Conservation (phyloP, 2,797 vertebrate genomes). For the Austrolebias charrua region DNA sequence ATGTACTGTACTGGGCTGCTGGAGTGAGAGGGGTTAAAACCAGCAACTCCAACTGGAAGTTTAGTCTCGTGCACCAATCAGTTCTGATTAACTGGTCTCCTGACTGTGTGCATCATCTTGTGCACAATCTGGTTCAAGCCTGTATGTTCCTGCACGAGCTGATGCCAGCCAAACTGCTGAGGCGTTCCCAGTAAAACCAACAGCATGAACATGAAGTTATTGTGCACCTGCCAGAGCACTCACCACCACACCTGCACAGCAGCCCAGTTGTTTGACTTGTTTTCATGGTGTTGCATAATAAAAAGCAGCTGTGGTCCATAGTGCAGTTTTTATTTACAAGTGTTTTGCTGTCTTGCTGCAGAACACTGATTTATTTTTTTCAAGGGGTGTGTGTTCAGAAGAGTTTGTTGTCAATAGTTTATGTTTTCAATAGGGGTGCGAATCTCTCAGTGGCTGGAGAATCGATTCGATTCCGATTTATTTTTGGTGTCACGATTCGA, state of each 20-base stretch:
- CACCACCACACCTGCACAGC: background rate
- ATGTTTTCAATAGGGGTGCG: no score
- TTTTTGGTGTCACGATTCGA: no score
- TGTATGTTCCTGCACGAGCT: constrained; percentile 67
- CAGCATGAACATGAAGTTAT: background rate
- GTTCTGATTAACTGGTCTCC: background rate
- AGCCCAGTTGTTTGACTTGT: background rate
- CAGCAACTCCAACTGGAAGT: no score
- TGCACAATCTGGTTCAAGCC: constrained; percentile 70
- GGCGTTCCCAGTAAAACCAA: constrained; percentile 28
- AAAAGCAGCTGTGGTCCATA: constrained; percentile 26
- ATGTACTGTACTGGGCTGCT: no score
- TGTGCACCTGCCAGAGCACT: background rate
- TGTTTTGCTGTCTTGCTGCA: background rate
- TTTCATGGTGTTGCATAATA: constrained; percentile 30
- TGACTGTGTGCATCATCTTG: constrained; percentile 36
- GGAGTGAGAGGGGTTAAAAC: no score
- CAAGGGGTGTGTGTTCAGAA: no score
- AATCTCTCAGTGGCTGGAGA: no score
- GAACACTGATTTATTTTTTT: no score
- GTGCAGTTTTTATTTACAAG: constrained; percentile 33
- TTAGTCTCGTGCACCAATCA: no score
- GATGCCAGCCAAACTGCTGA: constrained; percentile 45
- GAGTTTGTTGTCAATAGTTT: no score
- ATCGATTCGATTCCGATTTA: no score